Percentiles rank a stretch among this genome's conserved stretches.
These are phyloP conservation scores for Orgyia antiqua DNA, from an alignment of 2,888 invertebrate species.

Conservation along the genomic window DNA sequence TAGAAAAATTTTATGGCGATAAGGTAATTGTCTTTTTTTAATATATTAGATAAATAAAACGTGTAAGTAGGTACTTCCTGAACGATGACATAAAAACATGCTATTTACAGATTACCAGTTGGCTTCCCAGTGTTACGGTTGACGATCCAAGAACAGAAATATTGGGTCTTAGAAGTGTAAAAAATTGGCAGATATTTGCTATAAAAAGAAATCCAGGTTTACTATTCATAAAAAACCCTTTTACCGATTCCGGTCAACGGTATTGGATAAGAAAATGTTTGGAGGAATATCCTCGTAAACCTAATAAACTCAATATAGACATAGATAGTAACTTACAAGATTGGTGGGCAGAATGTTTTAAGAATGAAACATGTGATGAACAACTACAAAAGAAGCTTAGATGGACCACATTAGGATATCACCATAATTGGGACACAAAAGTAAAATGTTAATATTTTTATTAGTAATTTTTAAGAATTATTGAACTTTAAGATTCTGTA, in stretches of 20 bases:
- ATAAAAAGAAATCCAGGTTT: slow-evolving; percentile 84
- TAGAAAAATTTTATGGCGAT: slow-evolving; percentile 34
- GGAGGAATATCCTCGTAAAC: slow-evolving; percentile 85
- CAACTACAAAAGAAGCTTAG: slow-evolving; percentile 78
- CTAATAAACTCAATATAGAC: slow-evolving; percentile 85
- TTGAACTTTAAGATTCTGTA: no score
- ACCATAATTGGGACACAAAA: slow-evolving; percentile 99
- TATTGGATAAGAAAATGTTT: slow-evolving; percentile 91
- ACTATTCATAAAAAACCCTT: slow-evolving; percentile 89
- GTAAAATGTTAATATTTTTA: slow-evolving; percentile 71
- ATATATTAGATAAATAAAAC: no score
- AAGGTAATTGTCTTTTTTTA: slow-evolving; percentile 36
- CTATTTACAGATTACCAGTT: not conserved
- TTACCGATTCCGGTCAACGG: slow-evolving; percentile 85
- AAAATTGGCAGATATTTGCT: slow-evolving; percentile 81
- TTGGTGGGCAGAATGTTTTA: slow-evolving; percentile 82
- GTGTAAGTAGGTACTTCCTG: no score
- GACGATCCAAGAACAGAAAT: slow-evolving; percentile 37
- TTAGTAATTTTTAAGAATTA: no score
- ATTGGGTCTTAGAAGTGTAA: slow-evolving; percentile 41
- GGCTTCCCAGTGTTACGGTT: slow-evolving; percentile 6
- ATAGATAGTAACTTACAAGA: slow-evolving; percentile 57
- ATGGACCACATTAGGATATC: slow-evolving; percentile 98
- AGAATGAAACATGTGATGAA: slow-evolving; percentile 52
- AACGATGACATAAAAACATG: no score